Evolutionary conservation across 2,888 invertebrate genomes (phyloP), one percentile per base, ranked within the genome.

Genomic region (Formica aserva): DNA sequence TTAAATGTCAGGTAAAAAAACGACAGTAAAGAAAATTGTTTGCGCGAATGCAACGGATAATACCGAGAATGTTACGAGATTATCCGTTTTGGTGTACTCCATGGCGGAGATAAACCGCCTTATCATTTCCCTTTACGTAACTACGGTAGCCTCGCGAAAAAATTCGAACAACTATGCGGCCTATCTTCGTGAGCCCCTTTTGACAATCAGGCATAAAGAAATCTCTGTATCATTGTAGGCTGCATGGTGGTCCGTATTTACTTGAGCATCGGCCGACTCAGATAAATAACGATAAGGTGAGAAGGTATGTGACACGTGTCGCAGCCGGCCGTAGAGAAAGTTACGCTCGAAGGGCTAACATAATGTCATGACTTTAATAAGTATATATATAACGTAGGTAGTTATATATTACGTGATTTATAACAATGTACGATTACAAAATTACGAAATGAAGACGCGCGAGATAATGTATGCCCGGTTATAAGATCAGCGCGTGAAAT

Each of bases 211-310:
- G 76, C 76, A 78, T 81, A 77, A 75, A 83, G 88, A 85, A 84
- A 84, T 84, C 86, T 67, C 38, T 85, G 86, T 82, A 41, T 69
- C 78, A 82, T 82, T 72, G 90, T 69, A 45, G 29, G 80, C 82
- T 57, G 35, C 76, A 77, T 45, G 22, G 67, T 71, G 80, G 35
- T 45, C 26, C 78, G 88, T 86, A 85, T 85, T 69, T 71, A 78
- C 60, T 55, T 41, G 48, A 38, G 22, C 63, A 82, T 90, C 85
- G 85, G 77, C 78, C 78, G 71, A 57, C 57, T 48, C 74, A 85
- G 86, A 88, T 89, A 89, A 89, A 89, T 86, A 86, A 88, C 84
- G 89, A 89, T 89, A 89, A 89, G 88, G 48, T 63, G 76, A 66
- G 13, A 80, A 74, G 74, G 67, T 82, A 62, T n/a, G 75, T 57